phyloP scores from a whole-genome alignment of 2,113 vertebrate genomes.

The Tor tambroides region DNA sequence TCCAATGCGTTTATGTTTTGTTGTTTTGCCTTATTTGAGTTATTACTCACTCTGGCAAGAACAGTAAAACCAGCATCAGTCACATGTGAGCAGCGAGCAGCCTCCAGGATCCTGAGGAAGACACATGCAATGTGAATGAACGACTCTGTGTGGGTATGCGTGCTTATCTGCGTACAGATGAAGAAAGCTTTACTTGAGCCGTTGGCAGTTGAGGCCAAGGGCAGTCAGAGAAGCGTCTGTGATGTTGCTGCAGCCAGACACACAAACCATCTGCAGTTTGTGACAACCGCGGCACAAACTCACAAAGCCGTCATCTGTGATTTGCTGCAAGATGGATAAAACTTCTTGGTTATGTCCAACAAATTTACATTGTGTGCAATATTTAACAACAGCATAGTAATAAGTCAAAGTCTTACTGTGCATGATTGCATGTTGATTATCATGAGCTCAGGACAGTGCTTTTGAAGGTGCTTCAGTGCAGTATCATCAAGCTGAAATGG shows the following conservation, averaged over 20 bases:
- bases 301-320: constrained; percentile 99
- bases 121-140: constrained; percentile 21
- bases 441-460: constrained; percentile 93
- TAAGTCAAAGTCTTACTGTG: constrained; percentile 82
- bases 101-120: constrained; percentile 91
- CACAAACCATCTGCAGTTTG: constrained; percentile 94
- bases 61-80: constrained; percentile 97
- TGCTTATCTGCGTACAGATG: constrained; percentile 23
- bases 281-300: constrained; percentile 98
- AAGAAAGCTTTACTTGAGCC: constrained; percentile 81
- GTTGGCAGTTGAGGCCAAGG: constrained; percentile 95
- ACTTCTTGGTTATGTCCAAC: neutral
- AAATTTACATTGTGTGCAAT: neutral
- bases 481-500: constrained; percentile 88
- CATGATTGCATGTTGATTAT: constrained; percentile 97
- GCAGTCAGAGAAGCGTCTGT: constrained; percentile 96
- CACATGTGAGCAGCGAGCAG: constrained; percentile 96
- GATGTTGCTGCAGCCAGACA: constrained; percentile 97
- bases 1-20: neutral
- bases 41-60: constrained; percentile 89
- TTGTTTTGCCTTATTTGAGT: neutral
- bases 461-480: constrained; percentile 94
- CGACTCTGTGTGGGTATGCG: neutral
- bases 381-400: neutral
- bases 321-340: constrained; percentile 81